phyloP scores from a whole-genome alignment of 2,113 vertebrate genomes.

The Cathartes aura region DNA sequence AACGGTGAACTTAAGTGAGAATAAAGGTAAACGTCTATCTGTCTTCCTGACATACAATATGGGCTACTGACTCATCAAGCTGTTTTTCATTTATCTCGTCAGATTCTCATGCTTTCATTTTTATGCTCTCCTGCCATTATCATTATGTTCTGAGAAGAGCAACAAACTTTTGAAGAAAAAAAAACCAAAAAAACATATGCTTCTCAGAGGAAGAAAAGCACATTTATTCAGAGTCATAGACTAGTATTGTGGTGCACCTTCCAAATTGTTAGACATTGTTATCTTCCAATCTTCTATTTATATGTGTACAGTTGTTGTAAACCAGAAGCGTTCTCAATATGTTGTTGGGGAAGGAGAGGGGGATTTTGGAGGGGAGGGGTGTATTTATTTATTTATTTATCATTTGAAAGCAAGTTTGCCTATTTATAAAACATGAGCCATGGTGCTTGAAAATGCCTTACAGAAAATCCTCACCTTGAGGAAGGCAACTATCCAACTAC shows the following conservation, averaged over 20 bases:
- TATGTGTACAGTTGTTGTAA: neutral
- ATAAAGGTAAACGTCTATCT: neutral
- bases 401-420: neutral
- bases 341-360: neutral
- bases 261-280: neutral
- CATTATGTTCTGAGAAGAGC: neutral
- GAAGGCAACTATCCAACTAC: neutral
- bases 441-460: constrained; percentile 5
- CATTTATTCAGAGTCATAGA: neutral
- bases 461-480: constrained; percentile 54
- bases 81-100: neutral
- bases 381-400: neutral
- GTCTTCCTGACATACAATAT: neutral
- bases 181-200: neutral
- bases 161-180: neutral
- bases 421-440: constrained; percentile 35
- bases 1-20: neutral
- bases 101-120: neutral
- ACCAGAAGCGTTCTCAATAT: neutral
- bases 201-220: neutral
- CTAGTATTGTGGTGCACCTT: neutral
- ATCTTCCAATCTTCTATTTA: neutral
- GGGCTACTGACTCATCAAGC: neutral
- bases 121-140: neutral
- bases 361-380: neutral